A percentile compares a stretch with the other conserved stretches of the same genome.
These are phyloP conservation scores for Porites australiensis DNA, from an alignment of 64 coral and sea anemone genomes.

Conservation along the genomic window DNA sequence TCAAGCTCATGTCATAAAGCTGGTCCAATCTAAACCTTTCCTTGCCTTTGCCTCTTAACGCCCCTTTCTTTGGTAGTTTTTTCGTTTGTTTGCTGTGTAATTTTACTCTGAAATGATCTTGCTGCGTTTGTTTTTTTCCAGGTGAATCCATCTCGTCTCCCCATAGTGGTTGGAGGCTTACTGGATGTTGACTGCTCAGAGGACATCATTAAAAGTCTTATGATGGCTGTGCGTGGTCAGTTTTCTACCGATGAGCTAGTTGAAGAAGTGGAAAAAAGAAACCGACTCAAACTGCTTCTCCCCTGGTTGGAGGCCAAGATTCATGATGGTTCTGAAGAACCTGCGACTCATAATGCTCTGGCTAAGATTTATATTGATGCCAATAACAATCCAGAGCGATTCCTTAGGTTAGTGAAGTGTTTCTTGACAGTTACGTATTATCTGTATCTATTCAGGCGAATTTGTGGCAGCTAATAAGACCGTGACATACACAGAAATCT, in stretches of 20 bases:
- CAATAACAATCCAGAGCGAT: slow-evolving; percentile 98
- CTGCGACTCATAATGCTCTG: slow-evolving; percentile 99
- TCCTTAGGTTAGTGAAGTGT: slow-evolving; percentile 81
- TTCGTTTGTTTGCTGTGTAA: too few relatives aligned
- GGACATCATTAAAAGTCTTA: slow-evolving; percentile 98
- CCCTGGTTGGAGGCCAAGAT: slow-evolving; percentile 96
- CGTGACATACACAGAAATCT: too few relatives aligned
- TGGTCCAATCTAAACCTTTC: too few relatives aligned
- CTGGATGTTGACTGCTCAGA: slow-evolving; percentile 96
- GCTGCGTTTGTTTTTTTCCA: neutral
- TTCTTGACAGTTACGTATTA: neutral
- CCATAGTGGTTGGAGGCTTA: slow-evolving; percentile 92
- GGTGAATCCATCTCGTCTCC: slow-evolving; percentile 98
- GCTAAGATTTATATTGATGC: slow-evolving; percentile 99
- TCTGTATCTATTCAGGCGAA: too few relatives aligned
- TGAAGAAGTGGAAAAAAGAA: slow-evolving; percentile 98
- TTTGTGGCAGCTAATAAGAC: too few relatives aligned
- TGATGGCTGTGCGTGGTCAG: slow-evolving; percentile 96
- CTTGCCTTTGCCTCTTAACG: too few relatives aligned
- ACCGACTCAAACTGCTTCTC: slow-evolving; percentile 89
- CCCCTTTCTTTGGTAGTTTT: too few relatives aligned
- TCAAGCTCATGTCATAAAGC: too few relatives aligned
- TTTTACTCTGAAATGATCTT: too few relatives aligned
- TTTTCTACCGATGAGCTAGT: slow-evolving; percentile 99
- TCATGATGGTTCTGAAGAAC: slow-evolving; percentile 98